Evolutionary conservation across 2,113 vertebrate genomes (phyloP), one percentile per base, ranked within the genome.

Genomic region (Lasiurus cinereus): DNA sequence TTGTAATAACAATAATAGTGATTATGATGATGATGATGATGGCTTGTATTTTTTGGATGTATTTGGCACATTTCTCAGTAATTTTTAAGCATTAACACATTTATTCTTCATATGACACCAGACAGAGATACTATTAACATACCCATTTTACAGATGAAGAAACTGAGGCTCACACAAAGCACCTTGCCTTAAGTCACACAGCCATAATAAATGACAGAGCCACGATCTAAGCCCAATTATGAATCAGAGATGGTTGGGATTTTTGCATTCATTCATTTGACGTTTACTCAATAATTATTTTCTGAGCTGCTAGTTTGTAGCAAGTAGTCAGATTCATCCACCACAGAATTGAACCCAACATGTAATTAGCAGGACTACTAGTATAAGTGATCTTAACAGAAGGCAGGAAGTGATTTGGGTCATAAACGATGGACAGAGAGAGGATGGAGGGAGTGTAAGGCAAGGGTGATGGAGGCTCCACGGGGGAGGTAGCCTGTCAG

Each of bases 391-490:
- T 5, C 80, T 74, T 82, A 74, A 67, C 48, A 10, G 33, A 43
- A 59, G 64, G 77, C 83, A 91, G 88, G 82, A 86, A 96, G 69
- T 83, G 69, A 90, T 27, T 77, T 70, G 29, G 52, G 43, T 86
- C 66, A 67, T 52, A 39, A 67, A 52, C 46, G 72, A 73, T 19
- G 18, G 22, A 36, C 50, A 74, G 77, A 66, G 33, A 39, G 67
- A 80, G 46, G 62, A 70, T 46, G 66, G 33, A 62, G 50, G 72
- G 31, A 67, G 21, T 43, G 16, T 62, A 56, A 66, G 52, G 43
- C 33, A 43, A 87, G 50, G n/a, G 43, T 33, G 46, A 77, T 7
- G 3, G 76, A 31, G 43, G 66, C 56, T 74, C 86, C 91, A 22
- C 0, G 6, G 36, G 27, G 56, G 6, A 93, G 56, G 59, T 59